These are phyloP conservation scores for Coturnix japonica DNA, from an alignment of 2,113 vertebrate genomes.

Conservation along the genomic window DNA sequence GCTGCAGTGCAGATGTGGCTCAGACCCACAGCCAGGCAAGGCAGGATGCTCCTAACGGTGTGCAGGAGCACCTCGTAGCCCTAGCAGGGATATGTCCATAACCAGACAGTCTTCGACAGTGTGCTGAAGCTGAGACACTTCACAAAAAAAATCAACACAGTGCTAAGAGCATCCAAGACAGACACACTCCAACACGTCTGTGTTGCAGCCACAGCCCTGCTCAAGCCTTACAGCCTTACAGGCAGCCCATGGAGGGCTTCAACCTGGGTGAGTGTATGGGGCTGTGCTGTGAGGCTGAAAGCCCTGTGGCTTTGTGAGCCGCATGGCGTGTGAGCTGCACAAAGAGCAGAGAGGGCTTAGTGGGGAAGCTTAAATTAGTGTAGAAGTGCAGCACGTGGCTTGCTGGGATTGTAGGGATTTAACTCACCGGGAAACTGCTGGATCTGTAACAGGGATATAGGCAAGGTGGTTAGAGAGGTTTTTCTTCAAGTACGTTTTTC, in stretches of 20 bases:
- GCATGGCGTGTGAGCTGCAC: conserved; percentile 31
- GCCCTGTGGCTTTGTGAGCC: conserved; percentile 33
- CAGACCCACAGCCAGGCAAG: accelerated
- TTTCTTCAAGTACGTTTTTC: background rate
- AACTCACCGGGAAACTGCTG: background rate
- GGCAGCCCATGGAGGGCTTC: background rate
- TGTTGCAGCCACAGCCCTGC: background rate
- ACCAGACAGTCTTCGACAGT: background rate
- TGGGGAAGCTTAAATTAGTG: conserved; percentile 48
- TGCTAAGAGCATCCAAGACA: background rate
- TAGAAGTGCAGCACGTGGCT: conserved; percentile 3
- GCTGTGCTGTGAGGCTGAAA: conserved; percentile 16
- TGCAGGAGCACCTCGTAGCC: background rate
- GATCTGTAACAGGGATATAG: background rate
- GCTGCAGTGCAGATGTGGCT: accelerated
- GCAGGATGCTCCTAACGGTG: background rate
- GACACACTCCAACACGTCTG: accelerated
- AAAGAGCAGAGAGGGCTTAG: conserved; percentile 32
- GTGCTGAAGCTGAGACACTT: background rate
- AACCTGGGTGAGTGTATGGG: background rate
- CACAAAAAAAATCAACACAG: accelerated
- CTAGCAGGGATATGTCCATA: background rate
- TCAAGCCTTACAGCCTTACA: background rate
- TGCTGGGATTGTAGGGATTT: conserved; percentile 1
- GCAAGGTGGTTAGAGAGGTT: background rate